These are phyloP conservation scores for Coluber constrictor DNA, from an alignment of 2,797 vertebrate species.

Conservation along the genomic window DNA sequence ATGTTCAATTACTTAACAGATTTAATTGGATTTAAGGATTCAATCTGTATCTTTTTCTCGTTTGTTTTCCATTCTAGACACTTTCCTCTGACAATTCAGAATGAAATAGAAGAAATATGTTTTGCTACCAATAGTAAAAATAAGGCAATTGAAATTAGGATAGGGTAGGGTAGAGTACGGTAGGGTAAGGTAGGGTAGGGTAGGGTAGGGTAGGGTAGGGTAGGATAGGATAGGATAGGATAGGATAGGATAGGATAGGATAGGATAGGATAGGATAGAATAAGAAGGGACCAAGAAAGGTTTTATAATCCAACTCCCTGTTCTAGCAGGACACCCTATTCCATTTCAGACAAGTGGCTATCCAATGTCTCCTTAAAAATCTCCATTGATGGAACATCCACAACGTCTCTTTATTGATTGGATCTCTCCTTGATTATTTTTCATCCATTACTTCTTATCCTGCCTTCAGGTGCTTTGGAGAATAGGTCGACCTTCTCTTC, in stretches of 20 bases:
- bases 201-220: no score
- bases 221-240: no score
- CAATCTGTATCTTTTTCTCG: not conserved
- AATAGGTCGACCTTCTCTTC: not conserved
- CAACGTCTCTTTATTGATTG: not conserved
- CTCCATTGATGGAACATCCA: not conserved
- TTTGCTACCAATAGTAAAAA: not conserved
- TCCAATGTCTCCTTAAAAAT: not conserved
- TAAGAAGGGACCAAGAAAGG: not conserved
- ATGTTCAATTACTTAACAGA: not conserved
- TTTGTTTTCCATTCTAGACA: not conserved
- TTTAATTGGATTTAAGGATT: not conserved
- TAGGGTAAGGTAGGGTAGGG: rapidly evolving
- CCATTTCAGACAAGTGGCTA: not conserved
- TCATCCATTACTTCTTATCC: not conserved
- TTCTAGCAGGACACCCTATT: not conserved
- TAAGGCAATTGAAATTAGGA: not conserved
- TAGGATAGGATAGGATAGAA: no score
- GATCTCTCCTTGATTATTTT: not conserved
- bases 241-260: no score
- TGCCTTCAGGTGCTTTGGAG: not conserved
- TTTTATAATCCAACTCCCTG: not conserved
- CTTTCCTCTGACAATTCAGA: not conserved
- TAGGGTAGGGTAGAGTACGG: rapidly evolving
- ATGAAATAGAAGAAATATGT: not conserved